Evolutionary conservation across 2,888 invertebrate species (phyloP), one percentile per base, ranked within the genome.

Genomic region (Ctenicera cuprea): DNA sequence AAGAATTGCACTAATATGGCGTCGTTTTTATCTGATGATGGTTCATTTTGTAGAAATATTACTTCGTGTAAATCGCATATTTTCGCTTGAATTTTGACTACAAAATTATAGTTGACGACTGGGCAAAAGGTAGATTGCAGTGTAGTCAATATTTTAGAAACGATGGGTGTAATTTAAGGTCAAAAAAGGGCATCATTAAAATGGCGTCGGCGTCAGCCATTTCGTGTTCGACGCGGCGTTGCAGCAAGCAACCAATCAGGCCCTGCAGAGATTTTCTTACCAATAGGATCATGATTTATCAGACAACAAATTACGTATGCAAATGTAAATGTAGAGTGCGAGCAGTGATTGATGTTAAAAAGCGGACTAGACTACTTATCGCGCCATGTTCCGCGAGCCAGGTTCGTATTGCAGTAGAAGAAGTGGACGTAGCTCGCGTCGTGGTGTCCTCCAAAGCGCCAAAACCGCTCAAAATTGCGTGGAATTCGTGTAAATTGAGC

Each of bases 121-220:
- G 26, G 9, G 5, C 26, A 26, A 33, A 33, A 9, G 9, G 5
- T 7, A 18, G 18, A 16, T 9, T 20, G 2, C 0, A 11, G 18
- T 18, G 48, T 14, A 41, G 7, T 7, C 2, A 41, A 16, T 5
- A 3, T 20, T 7, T 20, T 5, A 11, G 7, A 16, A 48, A 11
- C 18, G n/a, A 41, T 14, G 18, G 48, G 11, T 5, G 9, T 16
- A 7, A 16, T 45, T 45, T 45, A 45, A 45, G 5, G 26, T 18
- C 8, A 14, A 26, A 65, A 63, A 33, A 45, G 43, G 30, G 16
- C 12, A 12, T 20, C 33, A 38, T 54, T 37, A 79, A 80, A 82
- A 82, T 82, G 80, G 80, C 80, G 81, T 75, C 75, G 68, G 43
- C 68, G 74, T 76, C 78, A 79, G 81, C 82, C 82, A 82, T 82